Evolutionary conservation across 2,888 invertebrate species (phyloP), one percentile per base, ranked within the genome.

Genomic region (Notodonta ziczac): DNA sequence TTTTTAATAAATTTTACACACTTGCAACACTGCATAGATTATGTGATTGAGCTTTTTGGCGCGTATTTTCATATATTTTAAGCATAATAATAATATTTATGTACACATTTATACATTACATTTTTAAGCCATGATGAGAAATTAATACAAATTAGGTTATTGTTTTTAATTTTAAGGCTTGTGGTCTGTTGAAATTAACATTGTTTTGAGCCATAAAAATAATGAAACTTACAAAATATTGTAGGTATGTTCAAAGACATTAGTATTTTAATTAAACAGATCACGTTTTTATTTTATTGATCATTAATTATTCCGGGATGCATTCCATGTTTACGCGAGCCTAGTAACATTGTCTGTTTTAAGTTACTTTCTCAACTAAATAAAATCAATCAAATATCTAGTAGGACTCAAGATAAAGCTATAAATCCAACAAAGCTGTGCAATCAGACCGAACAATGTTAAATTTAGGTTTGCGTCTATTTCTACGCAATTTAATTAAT

Each of bases 71-170:
- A 75, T 72, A 73, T 71, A 66, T 70, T 77, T 72, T 77, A 74
- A 72, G 81, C 73, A 69, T 77, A 80, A 68, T 73, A 69, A 62
- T 67, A 66, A 60, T 73, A 40, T 40, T 56, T 60, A 53, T 74
- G 73, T 72, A 75, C 69, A 75, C 73, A 54, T 66, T 65, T 64
- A 64, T 62, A 62, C 63, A 65, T 14, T 68, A 72, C 77, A 74
- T 76, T 77, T 80, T 81, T 81, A 74, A 76, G 71, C 72, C 58
- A 70, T 69, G 58, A 70, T 75, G 72, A 74, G 65, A 78, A 78
- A 60, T 65, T 69, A 82, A 82, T 85, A 88, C 87, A 87, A 88
- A 87, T 85, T 88, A 87, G 84, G 59, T 81, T 79, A 76, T 57
- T 67, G 73, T 76, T 76, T 73, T 69, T 59, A 70, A 1, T 76